These are phyloP conservation scores for Cerastis leucographa DNA, from an alignment of 2,888 invertebrate genomes.

Conservation along the genomic window DNA sequence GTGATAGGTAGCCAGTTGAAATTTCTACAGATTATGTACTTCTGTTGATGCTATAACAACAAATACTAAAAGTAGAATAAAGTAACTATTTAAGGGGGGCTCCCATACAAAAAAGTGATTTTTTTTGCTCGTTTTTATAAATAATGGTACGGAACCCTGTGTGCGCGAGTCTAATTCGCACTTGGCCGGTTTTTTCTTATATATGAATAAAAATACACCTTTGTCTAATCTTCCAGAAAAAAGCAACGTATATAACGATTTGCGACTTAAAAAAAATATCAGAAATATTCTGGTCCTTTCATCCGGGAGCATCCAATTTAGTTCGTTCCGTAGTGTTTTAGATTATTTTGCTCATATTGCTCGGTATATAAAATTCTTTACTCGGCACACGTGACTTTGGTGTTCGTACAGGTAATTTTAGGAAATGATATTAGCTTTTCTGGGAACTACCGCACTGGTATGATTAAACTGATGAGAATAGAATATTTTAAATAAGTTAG, in stretches of 20 bases:
- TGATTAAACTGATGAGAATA: constrained; percentile 28
- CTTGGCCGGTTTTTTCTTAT: no score
- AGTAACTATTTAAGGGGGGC: no score
- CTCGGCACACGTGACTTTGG: constrained; percentile 38
- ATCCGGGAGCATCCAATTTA: constrained; percentile 33
- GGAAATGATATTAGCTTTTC: constrained; percentile 27
- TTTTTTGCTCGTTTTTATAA: no score
- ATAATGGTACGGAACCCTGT: no score
- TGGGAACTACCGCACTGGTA: not conserved
- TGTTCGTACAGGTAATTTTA: constrained; percentile 42
- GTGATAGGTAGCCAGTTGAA: no score
- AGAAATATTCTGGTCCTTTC: constrained; percentile 7
- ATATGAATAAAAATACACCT: no score
- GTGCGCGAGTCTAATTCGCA: no score
- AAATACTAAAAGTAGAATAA: no score
- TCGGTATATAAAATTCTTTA: constrained; percentile 47
- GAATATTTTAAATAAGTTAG: not conserved
- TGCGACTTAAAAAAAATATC: constrained; percentile 15
- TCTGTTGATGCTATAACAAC: no score
- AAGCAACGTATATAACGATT: not conserved
- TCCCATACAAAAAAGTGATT: no score
- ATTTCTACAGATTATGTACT: no score
- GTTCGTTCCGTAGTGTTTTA: constrained; percentile 40
- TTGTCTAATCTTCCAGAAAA: not conserved
- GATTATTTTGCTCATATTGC: constrained; percentile 43